Evolutionary conservation across 2,888 invertebrate genomes (phyloP).

Genomic region (Chydorus sphaericus): DNA sequence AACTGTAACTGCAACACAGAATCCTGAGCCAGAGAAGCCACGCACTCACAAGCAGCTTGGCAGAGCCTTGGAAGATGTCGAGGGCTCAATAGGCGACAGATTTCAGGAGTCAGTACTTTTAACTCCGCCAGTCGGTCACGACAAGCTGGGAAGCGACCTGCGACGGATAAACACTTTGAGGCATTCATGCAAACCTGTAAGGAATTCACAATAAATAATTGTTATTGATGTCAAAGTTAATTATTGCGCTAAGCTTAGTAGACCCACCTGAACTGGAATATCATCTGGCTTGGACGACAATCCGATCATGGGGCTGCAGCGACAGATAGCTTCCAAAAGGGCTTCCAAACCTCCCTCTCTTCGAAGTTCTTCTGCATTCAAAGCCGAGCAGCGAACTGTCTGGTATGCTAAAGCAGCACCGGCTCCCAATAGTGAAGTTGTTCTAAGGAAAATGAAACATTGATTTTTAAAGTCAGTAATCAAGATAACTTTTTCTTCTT

Average conservation of each 20-base stretch:
- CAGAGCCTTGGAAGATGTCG: conserved; percentile 69
- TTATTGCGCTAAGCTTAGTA: background rate
- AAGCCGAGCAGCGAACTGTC: conserved; percentile 86
- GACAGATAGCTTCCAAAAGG: conserved; percentile 75
- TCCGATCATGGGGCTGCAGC: conserved; percentile 83
- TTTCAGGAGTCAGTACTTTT: conserved; percentile 71
- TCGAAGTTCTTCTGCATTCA: conserved; percentile 94
- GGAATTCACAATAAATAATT: background rate
- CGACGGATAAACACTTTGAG: conserved; percentile 85
- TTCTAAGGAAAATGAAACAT: background rate
- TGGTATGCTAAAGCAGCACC: conserved; percentile 91
- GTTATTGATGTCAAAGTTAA: background rate
- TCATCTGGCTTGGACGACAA: conserved; percentile 60
- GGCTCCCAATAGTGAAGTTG: conserved; percentile 58
- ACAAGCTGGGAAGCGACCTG: conserved; percentile 82
- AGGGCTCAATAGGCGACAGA: conserved; percentile 56
- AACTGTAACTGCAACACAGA: conserved; percentile 69
- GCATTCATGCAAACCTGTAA: conserved; percentile 72
- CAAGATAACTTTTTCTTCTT: no score
- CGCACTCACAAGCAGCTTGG: conserved; percentile 78
- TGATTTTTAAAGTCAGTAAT: no score
- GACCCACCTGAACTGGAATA: conserved; percentile 43
- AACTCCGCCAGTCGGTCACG: conserved; percentile 72
- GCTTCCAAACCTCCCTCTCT: conserved; percentile 84
- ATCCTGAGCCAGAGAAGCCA: conserved; percentile 73